These are phyloP conservation scores for Centropyge bicolor DNA, from an alignment of 2,797 vertebrate genomes.

Conservation along the genomic window DNA sequence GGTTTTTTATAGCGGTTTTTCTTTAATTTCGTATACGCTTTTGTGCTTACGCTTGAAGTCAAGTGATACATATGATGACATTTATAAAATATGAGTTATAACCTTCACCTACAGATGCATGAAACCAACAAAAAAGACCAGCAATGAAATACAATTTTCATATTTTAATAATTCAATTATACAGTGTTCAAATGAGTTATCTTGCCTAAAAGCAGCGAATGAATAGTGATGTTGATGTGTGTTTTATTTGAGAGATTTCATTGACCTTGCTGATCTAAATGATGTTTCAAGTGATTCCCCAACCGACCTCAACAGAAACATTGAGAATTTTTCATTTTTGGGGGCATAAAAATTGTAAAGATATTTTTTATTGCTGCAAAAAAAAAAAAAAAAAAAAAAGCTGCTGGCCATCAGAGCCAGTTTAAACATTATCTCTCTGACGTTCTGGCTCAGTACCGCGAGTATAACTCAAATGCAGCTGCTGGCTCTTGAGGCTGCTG, in stretches of 20 bases:
- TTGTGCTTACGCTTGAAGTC: not conserved
- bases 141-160: not conserved
- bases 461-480: conserved; percentile 6
- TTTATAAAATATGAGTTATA: not conserved
- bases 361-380: conserved; percentile 10
- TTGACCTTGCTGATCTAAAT: not conserved
- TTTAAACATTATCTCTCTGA: not conserved
- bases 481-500: conserved; percentile 1
- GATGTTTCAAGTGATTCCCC: not conserved
- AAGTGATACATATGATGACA: not conserved
- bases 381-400: conserved; percentile 8
- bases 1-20: not conserved
- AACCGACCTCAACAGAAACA: not conserved
- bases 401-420: not conserved
- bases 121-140: not conserved
- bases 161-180: not conserved
- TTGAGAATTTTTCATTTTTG: not conserved
- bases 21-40: not conserved
- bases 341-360: not conserved
- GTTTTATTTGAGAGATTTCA: not conserved
- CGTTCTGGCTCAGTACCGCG: conserved; percentile 3
- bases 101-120: not conserved
- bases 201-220: conserved; percentile 2
- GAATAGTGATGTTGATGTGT: not conserved
- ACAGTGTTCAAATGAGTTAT: not conserved